Evolutionary conservation across 2,888 invertebrate genomes (phyloP).

Genomic region (Psylliodes chrysocephalus): DNA sequence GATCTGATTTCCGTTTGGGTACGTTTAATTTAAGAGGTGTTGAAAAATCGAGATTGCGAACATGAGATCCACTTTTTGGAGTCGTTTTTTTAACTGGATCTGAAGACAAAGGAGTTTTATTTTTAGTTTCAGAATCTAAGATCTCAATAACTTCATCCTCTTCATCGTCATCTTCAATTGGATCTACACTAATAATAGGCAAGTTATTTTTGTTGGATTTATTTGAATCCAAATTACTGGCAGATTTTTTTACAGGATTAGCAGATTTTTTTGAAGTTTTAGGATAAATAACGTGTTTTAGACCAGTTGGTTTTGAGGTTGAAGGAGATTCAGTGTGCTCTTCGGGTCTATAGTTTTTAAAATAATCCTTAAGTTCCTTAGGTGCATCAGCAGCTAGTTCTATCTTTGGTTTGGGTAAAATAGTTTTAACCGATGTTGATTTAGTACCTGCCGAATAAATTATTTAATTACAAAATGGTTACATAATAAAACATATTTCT

Average conservation of each 20-base stretch:
- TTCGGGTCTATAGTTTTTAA: conserved; percentile 17
- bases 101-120: conserved; percentile 20
- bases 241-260: neutral
- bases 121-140: neutral
- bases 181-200: neutral
- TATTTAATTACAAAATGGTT: too few species aligned
- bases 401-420: conserved; percentile 26
- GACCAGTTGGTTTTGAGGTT: conserved; percentile 18
- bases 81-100: conserved; percentile 35
- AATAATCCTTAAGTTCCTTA: conserved; percentile 21
- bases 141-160: neutral
- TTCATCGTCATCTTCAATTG: neutral
- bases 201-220: neutral
- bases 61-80: conserved; percentile 52
- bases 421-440: conserved; percentile 14
- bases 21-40: conserved; percentile 47
- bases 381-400: conserved; percentile 26
- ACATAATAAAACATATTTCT: too few species aligned
- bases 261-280: conserved; percentile 14
- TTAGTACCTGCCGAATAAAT: conserved; percentile 17
- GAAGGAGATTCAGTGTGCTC: neutral
- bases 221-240: neutral
- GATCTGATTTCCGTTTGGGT: neutral
- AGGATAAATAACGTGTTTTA: conserved; percentile 39
- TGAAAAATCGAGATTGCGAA: conserved; percentile 56